Percentiles rank a stretch among this genome's conserved stretches.
Evolutionary conservation across 1,140 invertebrate species (phyloP).

Genomic region (Parasteatoda tepidariorum): DNA sequence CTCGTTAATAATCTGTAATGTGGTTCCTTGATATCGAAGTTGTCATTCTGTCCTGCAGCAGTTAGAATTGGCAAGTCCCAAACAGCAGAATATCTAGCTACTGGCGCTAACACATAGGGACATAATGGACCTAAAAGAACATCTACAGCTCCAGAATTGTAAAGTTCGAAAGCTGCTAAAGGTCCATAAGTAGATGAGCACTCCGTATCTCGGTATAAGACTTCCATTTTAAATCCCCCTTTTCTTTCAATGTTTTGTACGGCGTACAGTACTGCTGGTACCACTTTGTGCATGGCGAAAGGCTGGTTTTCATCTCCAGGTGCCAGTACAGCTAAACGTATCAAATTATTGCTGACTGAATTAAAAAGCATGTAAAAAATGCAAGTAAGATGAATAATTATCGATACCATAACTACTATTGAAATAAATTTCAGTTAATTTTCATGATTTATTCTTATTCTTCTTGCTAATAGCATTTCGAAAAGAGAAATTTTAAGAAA

Average conservation of each 20-base stretch:
- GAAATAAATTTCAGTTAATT: too few species aligned
- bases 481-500: too few species aligned
- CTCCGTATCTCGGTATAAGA: conserved; percentile 79
- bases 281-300: conserved; percentile 77
- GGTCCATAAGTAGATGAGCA: conserved; percentile 84
- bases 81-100: conserved; percentile 85
- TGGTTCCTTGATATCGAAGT: conserved; percentile 77
- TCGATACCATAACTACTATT: too few species aligned
- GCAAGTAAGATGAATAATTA: too few species aligned
- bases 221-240: conserved; percentile 74
- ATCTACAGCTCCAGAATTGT: conserved; percentile 75
- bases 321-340: conserved; percentile 75
- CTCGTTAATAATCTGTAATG: conserved; percentile 83
- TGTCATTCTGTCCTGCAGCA: conserved; percentile 83
- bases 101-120: conserved; percentile 90
- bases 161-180: conserved; percentile 82
- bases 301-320: conserved; percentile 75
- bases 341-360: background rate
- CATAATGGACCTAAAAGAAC: conserved; percentile 91
- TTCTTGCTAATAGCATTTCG: too few species aligned
- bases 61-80: conserved; percentile 91
- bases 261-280: conserved; percentile 81
- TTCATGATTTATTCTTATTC: too few species aligned
- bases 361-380: too few species aligned
- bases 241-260: conserved; percentile 74